phyloP scores from a whole-genome alignment of 1,140 invertebrate species.

The Galendromus occidentalis region DNA sequence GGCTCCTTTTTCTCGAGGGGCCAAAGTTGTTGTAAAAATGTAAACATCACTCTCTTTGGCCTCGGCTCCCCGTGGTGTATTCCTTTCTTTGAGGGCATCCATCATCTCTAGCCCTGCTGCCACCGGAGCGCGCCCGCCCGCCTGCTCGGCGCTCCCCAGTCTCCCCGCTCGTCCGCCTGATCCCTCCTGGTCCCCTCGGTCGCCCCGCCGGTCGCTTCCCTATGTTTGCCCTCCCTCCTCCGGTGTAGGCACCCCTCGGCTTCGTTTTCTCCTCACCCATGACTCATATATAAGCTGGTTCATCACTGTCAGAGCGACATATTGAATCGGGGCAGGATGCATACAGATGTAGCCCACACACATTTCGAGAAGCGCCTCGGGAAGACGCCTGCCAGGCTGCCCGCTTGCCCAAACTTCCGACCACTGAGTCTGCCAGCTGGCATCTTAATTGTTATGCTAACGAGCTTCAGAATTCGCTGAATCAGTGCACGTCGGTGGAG shows the following conservation, averaged over 20 bases:
- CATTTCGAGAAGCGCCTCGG: too few relatives aligned
- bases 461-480: not conserved
- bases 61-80: too few relatives aligned
- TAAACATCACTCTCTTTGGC: not conserved
- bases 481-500: too few relatives aligned
- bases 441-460: constrained; percentile 10
- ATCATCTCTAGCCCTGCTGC: constrained; percentile 6
- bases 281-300: constrained; percentile 12
- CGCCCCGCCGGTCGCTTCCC: too few relatives aligned
- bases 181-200: not conserved
- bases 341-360: constrained; percentile 8
- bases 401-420: not conserved
- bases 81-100: constrained; percentile 6
- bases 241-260: too few relatives aligned
- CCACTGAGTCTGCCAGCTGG: not conserved
- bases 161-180: not conserved
- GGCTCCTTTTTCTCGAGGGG: too few relatives aligned
- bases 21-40: constrained; percentile 10
- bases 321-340: constrained; percentile 10
- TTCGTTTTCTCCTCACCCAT: not conserved
- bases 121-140: not conserved
- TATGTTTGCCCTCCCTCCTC: too few relatives aligned
- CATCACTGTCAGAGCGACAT: constrained; percentile 10
- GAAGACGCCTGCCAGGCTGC: not conserved
- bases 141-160: not conserved